Conservation (phyloP, 23 tunicate species). For the Aplidium turbinatum region DNA sequence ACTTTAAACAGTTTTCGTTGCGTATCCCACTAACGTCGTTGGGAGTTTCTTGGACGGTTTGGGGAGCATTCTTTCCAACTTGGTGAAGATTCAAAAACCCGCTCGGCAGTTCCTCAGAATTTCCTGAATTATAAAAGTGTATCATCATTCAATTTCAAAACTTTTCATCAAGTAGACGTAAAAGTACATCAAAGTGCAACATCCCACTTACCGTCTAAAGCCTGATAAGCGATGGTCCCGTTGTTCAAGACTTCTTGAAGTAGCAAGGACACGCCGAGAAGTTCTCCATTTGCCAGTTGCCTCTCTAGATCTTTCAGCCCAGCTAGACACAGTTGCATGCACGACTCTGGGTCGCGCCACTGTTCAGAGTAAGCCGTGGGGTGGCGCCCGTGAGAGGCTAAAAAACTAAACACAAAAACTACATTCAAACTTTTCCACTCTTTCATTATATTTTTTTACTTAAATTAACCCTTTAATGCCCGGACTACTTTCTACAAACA, state of each 20-base stretch:
- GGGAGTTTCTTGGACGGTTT: too few species aligned
- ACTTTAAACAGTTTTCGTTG: too few species aligned
- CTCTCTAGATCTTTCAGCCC: constrained; percentile 59
- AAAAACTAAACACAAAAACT: constrained; percentile 20
- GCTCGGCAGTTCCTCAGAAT: neutral
- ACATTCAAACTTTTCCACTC: neutral
- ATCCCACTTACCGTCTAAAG: constrained; percentile 46
- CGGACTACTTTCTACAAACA: too few species aligned
- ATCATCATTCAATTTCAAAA: neutral
- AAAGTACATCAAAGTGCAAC: neutral
- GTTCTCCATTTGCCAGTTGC: constrained; percentile 76
- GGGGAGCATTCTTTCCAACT: too few species aligned
- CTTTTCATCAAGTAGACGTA: too few species aligned
- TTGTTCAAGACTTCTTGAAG: constrained; percentile 70
- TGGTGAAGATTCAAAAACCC: too few species aligned
- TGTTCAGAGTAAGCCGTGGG: constrained; percentile 61
- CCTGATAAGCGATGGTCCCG: constrained; percentile 42
- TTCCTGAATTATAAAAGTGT: neutral
- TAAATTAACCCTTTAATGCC: too few species aligned
- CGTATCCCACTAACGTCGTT: too few species aligned
- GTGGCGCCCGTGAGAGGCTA: constrained; percentile 49
- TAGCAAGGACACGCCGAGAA: constrained; percentile 62
- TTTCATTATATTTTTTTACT: neutral
- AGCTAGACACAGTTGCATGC: constrained; percentile 75
- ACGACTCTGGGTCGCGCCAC: constrained; percentile 73